These are phyloP conservation scores for Condylura cristata DNA, from an alignment of 2,113 vertebrate species.

Conservation along the genomic window DNA sequence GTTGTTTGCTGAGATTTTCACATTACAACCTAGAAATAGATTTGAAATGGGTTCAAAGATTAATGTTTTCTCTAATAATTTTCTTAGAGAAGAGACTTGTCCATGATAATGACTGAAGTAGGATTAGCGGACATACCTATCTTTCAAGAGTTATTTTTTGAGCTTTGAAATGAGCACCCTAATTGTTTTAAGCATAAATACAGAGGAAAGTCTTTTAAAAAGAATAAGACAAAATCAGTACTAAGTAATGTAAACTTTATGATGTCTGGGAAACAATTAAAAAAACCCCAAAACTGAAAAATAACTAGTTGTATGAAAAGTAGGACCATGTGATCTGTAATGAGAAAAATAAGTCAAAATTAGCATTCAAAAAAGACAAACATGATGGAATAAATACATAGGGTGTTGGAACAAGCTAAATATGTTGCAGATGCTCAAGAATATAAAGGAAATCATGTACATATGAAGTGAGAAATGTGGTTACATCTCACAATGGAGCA, in stretches of 20 bases:
- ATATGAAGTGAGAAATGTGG: neutral
- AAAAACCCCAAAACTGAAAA: neutral
- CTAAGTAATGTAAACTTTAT: neutral
- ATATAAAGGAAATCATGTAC: neutral
- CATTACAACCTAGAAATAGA: neutral
- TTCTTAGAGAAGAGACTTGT: neutral
- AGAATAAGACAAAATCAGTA: neutral
- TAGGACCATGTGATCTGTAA: neutral
- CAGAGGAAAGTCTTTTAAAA: neutral
- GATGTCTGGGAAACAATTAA: neutral
- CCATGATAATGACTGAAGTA: neutral
- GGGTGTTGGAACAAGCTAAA: neutral
- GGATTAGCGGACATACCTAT: neutral
- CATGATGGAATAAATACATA: neutral
- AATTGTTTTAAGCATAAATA: conserved; percentile 10
- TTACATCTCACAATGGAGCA: no score
- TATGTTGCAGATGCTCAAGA: neutral
- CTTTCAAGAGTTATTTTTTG: neutral
- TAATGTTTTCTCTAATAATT: neutral
- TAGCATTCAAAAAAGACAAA: neutral
- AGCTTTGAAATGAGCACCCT: neutral
- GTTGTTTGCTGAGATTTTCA: neutral
- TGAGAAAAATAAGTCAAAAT: neutral
- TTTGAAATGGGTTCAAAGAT: conserved; percentile 2
- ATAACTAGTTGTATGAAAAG: neutral